phyloP scores from a whole-genome alignment of 35 echinoderm and acorn worm species.

The Antedon bifida region DNA sequence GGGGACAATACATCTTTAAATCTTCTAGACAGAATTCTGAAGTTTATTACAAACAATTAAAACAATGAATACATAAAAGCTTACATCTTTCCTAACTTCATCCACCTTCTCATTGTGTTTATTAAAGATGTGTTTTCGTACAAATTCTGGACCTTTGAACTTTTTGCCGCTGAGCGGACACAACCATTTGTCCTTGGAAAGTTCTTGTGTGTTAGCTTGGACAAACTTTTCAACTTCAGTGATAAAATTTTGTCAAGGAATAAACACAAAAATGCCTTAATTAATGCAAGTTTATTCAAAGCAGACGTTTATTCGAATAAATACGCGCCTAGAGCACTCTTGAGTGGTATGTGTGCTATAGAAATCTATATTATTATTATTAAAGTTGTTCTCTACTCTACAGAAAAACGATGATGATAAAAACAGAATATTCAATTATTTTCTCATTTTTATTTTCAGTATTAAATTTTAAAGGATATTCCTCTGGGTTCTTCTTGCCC shows the following conservation, averaged over 20 bases:
- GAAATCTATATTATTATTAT: too few relatives aligned
- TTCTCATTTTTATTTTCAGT: too few relatives aligned
- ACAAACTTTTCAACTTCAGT: conserved; percentile 90
- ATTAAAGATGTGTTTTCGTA: conserved; percentile 92
- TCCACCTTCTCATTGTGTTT: conserved; percentile 88
- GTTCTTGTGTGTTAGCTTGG: conserved; percentile 82
- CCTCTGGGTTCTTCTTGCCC: conserved; percentile 75
- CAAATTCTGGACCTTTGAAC: conserved; percentile 95
- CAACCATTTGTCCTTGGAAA: conserved; percentile 95
- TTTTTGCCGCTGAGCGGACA: conserved; percentile 98
- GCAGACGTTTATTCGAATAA: not conserved
- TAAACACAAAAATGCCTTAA: not conserved
- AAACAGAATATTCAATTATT: too few relatives aligned
- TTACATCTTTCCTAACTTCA: conserved; percentile 75
- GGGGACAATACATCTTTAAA: too few relatives aligned
- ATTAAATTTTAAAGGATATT: conserved; percentile 76
- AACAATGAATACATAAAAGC: too few relatives aligned
- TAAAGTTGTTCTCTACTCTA: too few relatives aligned
- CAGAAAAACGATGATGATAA: too few relatives aligned
- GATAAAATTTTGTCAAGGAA: conserved; percentile 47
- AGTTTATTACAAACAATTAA: too few relatives aligned
- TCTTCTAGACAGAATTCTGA: too few relatives aligned
- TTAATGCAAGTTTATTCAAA: not conserved
- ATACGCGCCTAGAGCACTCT: not conserved
- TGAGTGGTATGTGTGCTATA: too few relatives aligned